Base-by-base conservation (phyloP, 2,888 invertebrate genomes). In the Kuschelorhynchus macadamiae region DNA sequence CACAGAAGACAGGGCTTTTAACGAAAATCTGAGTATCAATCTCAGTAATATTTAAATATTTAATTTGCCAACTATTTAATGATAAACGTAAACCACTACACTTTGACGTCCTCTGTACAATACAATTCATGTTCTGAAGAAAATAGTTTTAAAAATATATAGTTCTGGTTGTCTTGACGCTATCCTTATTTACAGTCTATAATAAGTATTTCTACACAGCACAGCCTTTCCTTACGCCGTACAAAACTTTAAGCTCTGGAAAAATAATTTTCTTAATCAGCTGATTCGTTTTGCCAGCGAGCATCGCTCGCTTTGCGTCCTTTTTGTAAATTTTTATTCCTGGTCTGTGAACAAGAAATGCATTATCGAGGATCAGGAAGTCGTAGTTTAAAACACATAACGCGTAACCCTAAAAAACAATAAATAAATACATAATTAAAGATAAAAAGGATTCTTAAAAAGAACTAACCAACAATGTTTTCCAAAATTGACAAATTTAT, bases 341-440 rank as follows among this genome's bases (percentile, higher is more conserved):
- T 0, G 96, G 96, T 76, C 94, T 93, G 85, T 96, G 96, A 53
- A 93, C 93, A 66, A 96, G 86, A 84, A 96, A 96, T n/a, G 94
- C 95, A 84, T 96, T 95, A 85, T 96, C 94, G 80, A 96, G 84
- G 77, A 96, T 95, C 84, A 95, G 91, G 82, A 96, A 96, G 81
- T 96, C 95, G 84, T 96, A 96, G 83, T 96, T 92, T 81, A 94
- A 86, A 21, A 95, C 93, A 84, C 96, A 96, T 71, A 96, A 88
- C 61, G 93, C 90, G 84, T 95, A 96, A 74, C 95, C 96, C 95
- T 96, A 87, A 59, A 77, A 77, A 16, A 63, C 12, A 71, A 75
- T n/a, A n/a, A n/a, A 69, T 62, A 65, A 67, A 68, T 30, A 9
- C 9, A 49, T 30, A 41, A 8, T 8, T 47, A 9, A 21, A 21